Base-by-base conservation (phyloP, 2,888 invertebrate genomes). In the Tenthredo distinguenda region DNA sequence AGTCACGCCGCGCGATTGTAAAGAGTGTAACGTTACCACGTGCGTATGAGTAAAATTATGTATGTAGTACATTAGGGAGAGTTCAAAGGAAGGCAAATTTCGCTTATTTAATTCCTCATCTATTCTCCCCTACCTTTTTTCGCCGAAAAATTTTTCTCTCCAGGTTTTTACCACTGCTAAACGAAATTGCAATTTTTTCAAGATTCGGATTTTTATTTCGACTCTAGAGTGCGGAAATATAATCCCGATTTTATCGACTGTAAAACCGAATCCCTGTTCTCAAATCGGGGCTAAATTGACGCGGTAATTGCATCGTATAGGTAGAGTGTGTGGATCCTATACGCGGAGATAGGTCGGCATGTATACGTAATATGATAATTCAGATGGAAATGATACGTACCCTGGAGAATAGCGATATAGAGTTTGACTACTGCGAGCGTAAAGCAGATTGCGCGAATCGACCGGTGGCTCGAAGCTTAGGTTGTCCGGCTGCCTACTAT, bases 381-480 rank as follows among this genome's bases (percentile, higher is more conserved):
- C 84, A 72, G 21, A 40, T 58, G 85, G 79, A 55, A 85, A 79
- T 62, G 79, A 85, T 84, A 76, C 74, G 50, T 21, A 84, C 55
- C 31, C 37, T 40, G 68, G 55, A 68, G 68, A 68, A 68, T 68
- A 68, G 50, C 55, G 58, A 81, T 81, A 81, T 58, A 34, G 40
- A 71, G 84, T 74, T 43, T 43, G 55, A 74, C 43, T 84, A 84
- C 34, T 55, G 43, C 7, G 50, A 50, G 71, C 84, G 50, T 68
- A 76, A 76, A 85, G 62, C 85, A 85, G 85, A 85, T 85, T 85
- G 31, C 65, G 9, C 31, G 79, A 21, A 85, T 79, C 58, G 85
- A 85, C 55, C 85, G 10, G 62, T 6, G 7, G 71, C 43, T 74
- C 15, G 72, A 74, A 40, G 72, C 84, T 40, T 43, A 40, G 72